These are phyloP conservation scores for Ciconia boyciana DNA, from an alignment of 2,113 vertebrate genomes.

Conservation along the genomic window DNA sequence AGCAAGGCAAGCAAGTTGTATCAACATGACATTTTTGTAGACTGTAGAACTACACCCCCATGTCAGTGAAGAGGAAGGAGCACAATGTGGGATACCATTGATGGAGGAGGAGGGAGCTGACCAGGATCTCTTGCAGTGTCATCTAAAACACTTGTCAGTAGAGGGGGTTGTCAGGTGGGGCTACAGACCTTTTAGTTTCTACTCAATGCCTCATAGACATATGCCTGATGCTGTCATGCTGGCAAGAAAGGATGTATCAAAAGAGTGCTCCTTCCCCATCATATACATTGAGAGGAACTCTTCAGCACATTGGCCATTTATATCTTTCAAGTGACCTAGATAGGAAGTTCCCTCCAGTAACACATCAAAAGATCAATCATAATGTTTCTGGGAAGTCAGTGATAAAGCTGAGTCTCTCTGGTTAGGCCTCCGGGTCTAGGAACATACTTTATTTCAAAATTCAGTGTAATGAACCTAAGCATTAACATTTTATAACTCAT, in stretches of 20 bases:
- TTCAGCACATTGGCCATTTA: not conserved
- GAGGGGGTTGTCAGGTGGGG: not conserved
- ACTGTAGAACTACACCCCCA: not conserved
- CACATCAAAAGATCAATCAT: not conserved
- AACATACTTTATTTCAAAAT: conserved; percentile 5
- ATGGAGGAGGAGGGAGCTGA: not conserved
- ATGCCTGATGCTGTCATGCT: not conserved
- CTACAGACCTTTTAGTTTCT: not conserved
- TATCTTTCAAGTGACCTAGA: not conserved
- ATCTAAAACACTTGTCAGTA: not conserved
- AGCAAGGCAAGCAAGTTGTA: not conserved
- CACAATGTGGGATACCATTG: not conserved
- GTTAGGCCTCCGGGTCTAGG: not conserved
- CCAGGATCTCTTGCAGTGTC: not conserved
- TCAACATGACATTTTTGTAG: not conserved
- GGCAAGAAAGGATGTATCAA: not conserved
- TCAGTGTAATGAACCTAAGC: not conserved
- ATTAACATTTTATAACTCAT: not conserved
- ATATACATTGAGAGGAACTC: not conserved
- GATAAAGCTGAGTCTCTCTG: not conserved
- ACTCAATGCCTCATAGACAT: not conserved
- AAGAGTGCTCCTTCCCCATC: not conserved
- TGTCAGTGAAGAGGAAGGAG: not conserved
- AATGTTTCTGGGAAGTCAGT: not conserved
- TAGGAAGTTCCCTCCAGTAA: not conserved